These are phyloP conservation scores for Hypanus sabinus DNA, from an alignment of 2,113 vertebrate genomes.

Conservation along the genomic window DNA sequence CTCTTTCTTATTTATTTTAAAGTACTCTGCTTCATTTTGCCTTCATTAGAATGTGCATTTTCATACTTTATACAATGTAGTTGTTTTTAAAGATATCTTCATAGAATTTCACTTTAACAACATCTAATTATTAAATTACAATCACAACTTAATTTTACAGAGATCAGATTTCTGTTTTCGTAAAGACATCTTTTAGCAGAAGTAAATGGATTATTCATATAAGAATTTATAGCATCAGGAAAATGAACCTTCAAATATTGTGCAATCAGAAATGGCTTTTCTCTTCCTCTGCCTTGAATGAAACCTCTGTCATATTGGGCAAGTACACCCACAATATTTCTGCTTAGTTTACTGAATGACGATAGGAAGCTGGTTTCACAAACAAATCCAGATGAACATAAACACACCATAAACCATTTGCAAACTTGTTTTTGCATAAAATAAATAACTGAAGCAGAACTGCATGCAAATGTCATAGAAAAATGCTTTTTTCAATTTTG, in stretches of 20 bases:
- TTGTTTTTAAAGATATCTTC: not conserved
- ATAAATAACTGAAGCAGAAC: not conserved
- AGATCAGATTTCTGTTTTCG: not conserved
- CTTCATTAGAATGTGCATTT: not conserved
- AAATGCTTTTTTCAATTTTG: not conserved
- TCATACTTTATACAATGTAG: not conserved
- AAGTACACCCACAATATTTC: not conserved
- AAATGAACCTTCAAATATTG: not conserved
- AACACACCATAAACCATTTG: not conserved
- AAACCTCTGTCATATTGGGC: not conserved
- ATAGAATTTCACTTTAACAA: not conserved
- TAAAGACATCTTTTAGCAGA: not conserved
- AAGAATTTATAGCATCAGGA: not conserved
- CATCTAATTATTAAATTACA: not conserved
- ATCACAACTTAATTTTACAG: not conserved
- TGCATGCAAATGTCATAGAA: conserved; percentile 4
- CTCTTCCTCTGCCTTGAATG: not conserved
- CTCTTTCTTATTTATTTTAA: not conserved
- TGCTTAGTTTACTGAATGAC: conserved; percentile 13
- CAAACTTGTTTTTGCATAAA: not conserved
- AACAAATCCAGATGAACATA: not conserved
- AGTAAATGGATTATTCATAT: not conserved
- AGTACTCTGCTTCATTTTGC: not conserved
- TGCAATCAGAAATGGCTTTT: not conserved
- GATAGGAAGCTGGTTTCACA: not conserved